Percentiles rank a stretch among this genome's conserved stretches.
Conservation (phyloP, 2,888 invertebrate species). For the Coenonympha glycerion region DNA sequence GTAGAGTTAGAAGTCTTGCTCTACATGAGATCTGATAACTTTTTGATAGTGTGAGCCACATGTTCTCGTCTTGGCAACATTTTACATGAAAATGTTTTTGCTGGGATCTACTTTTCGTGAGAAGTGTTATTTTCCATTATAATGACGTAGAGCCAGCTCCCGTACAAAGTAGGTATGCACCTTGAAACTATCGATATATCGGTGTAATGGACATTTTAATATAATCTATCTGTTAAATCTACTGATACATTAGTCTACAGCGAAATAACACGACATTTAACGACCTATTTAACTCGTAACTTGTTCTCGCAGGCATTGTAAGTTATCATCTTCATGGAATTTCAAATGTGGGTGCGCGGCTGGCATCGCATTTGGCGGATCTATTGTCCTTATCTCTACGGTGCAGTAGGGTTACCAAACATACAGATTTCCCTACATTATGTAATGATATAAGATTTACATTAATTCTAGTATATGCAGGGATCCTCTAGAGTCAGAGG, state of each 20-base stretch:
- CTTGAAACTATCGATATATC: background rate
- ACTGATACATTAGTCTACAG: background rate
- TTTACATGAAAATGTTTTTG: no score
- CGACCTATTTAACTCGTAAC: slow-evolving; percentile 6
- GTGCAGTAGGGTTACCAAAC: slow-evolving; percentile 13
- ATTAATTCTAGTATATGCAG: no score
- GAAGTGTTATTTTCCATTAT: no score
- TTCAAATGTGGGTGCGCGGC: slow-evolving; percentile 27
- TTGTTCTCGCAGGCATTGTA: slow-evolving; percentile 9
- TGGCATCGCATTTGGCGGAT: slow-evolving; percentile 30
- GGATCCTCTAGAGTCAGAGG: no score
- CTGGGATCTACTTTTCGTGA: no score
- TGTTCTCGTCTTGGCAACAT: no score
- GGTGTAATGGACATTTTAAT: background rate
- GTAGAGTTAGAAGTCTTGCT: no score
- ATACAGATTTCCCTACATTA: background rate
- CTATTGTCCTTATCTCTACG: slow-evolving; percentile 39
- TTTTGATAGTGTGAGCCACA: no score
- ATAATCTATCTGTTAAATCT: background rate
- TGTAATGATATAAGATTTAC: no score
- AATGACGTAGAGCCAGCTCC: no score
- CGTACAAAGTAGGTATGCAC: no score
- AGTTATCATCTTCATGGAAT: slow-evolving; percentile 25
- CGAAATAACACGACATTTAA: slow-evolving; percentile 12
- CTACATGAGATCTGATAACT: no score